These are phyloP conservation scores for Cerastoderma edule DNA, from an alignment of 2,888 invertebrate species.

Conservation along the genomic window DNA sequence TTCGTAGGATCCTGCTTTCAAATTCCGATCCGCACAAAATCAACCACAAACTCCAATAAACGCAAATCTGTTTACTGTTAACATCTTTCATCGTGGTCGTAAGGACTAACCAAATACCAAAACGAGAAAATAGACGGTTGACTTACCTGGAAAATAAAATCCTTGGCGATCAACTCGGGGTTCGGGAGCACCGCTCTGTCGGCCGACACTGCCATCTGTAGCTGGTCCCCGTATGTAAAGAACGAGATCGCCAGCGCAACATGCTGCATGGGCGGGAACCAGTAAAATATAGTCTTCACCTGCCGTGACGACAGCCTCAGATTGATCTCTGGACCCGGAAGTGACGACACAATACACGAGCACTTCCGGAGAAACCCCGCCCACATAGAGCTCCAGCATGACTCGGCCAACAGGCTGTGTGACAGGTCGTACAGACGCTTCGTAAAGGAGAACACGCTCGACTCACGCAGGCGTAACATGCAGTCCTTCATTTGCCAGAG, in stretches of 20 bases:
- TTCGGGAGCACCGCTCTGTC: conserved; percentile 83
- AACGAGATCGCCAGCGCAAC: conserved; percentile 85
- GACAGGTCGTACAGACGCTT: conserved; percentile 85
- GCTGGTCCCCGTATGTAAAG: conserved; percentile 85
- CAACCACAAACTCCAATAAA: no score
- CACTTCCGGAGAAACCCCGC: conserved; percentile 73
- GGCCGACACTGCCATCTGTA: conserved; percentile 85
- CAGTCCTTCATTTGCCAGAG: conserved; percentile 86
- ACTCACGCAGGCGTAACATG: conserved; percentile 85
- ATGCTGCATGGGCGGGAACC: conserved; percentile 85
- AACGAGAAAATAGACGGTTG: no score
- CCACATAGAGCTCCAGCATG: conserved; percentile 78
- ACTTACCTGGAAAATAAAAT: conserved; percentile 82
- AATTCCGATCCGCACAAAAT: no score
- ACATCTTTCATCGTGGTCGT: no score
- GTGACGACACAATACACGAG: conserved; percentile 83
- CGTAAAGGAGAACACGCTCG: conserved; percentile 85
- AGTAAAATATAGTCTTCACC: conserved; percentile 82
- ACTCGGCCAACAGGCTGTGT: conserved; percentile 82
- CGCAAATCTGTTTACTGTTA: no score
- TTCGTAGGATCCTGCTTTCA: no score
- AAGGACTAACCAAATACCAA: no score
- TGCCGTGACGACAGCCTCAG: conserved; percentile 83
- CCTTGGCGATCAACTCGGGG: conserved; percentile 81
- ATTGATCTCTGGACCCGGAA: conserved; percentile 85